Percentiles rank a stretch among this genome's conserved stretches.
Evolutionary conservation across 2,797 vertebrate species (phyloP).

Genomic region (Poeciliopsis infans): DNA sequence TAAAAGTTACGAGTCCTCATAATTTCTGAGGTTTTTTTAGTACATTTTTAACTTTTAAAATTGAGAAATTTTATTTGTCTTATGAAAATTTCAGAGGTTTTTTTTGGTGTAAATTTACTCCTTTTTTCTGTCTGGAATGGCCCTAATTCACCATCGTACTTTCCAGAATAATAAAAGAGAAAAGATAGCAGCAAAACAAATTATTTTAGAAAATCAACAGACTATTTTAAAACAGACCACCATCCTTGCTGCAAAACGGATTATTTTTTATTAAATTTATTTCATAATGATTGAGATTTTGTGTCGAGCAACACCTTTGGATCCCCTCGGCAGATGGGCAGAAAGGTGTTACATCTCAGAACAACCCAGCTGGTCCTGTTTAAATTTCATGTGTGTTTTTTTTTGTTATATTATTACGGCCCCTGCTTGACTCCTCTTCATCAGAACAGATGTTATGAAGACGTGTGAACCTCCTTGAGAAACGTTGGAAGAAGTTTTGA

Average conservation of each 20-base stretch:
- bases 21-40: too few relatives aligned
- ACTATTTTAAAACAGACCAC: neutral
- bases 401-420: neutral
- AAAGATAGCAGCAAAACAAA: neutral
- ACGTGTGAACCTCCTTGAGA: slow-evolving; percentile 20
- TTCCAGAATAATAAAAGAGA: neutral
- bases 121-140: too few relatives aligned
- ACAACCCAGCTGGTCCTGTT: slow-evolving; percentile 4
- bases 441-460: slow-evolving; percentile 15
- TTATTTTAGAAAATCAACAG: neutral
- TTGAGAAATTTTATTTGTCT: too few relatives aligned
- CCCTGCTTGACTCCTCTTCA: slow-evolving; percentile 27
- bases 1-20: too few relatives aligned
- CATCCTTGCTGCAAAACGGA: neutral
- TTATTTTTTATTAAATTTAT: neutral
- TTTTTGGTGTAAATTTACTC: too few relatives aligned
- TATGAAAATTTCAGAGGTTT: too few relatives aligned
- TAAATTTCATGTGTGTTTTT: slow-evolving; percentile 7
- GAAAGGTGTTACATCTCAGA: neutral
- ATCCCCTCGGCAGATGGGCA: neutral
- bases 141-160: too few relatives aligned
- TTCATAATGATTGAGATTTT: neutral
- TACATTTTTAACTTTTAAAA: too few relatives aligned
- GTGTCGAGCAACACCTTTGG: neutral
- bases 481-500: slow-evolving; percentile 28